Evolutionary conservation across 2,797 vertebrate genomes (phyloP).

Genomic region (Gephyroberyx darwinii): DNA sequence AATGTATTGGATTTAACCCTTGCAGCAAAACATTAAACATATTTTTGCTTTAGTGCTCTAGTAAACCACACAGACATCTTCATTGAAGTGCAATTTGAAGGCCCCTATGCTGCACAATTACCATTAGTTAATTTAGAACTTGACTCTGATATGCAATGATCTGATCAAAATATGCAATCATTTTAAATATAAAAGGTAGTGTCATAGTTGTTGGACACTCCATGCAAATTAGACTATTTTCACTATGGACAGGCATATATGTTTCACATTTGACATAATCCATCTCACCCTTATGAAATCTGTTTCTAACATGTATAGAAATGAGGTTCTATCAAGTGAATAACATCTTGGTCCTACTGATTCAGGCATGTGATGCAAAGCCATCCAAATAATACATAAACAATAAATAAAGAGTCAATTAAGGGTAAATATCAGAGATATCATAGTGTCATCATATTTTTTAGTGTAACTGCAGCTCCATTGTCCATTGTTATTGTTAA

Average conservation of each 20-base stretch:
- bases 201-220: not conserved
- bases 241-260: not conserved
- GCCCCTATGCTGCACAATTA: no score
- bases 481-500: not conserved
- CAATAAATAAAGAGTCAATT: not conserved
- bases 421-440: not conserved
- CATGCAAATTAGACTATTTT: not conserved
- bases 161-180: no score
- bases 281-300: not conserved
- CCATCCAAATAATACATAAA: not conserved
- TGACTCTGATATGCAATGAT: no score
- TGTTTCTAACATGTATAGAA: no score
- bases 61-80: not conserved
- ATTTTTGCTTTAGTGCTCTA: not conserved
- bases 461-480: not conserved
- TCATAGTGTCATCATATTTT: not conserved
- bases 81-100: no score
- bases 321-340: not conserved
- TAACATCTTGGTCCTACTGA: not conserved
- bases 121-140: no score
- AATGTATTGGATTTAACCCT: not conserved
- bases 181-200: not conserved
- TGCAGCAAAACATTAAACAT: not conserved
- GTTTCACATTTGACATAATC: slow-evolving; percentile 2
- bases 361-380: not conserved